Evolutionary conservation across 1,140 invertebrate species (phyloP).

Genomic region (Drosophila pallidifrons): DNA sequence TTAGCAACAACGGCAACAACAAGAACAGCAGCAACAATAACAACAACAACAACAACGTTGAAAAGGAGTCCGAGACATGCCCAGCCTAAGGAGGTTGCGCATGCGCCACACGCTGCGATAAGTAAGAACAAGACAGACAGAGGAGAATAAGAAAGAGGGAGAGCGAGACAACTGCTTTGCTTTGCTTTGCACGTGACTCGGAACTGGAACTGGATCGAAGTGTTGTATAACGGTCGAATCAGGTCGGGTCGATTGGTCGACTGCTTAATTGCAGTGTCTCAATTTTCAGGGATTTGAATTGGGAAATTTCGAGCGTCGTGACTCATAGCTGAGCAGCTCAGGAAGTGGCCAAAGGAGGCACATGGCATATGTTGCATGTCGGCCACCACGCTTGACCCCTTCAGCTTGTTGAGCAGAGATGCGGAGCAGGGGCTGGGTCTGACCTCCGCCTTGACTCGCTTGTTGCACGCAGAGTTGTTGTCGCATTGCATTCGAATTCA

Average conservation of each 20-base stretch:
- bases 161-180: constrained; percentile 11
- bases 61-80: constrained; percentile 13
- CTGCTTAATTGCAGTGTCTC: constrained; percentile 65
- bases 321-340: constrained; percentile 56
- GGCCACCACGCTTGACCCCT: constrained; percentile 17
- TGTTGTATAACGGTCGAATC: constrained; percentile 23
- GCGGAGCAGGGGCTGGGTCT: neutral
- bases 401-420: neutral
- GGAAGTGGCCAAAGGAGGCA: constrained; percentile 16
- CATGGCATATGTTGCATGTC: constrained; percentile 19
- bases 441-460: constrained; percentile 10
- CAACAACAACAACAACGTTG: neutral
- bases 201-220: constrained; percentile 38
- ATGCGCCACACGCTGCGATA: constrained; percentile 42
- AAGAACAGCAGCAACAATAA: constrained; percentile 27
- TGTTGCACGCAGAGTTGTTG: constrained; percentile 10
- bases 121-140: constrained; percentile 1
- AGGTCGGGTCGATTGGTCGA: constrained; percentile 9
- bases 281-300: constrained; percentile 54
- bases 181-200: constrained; percentile 46
- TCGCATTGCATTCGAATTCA: constrained; percentile 29
- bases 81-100: constrained; percentile 61
- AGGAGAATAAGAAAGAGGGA: neutral
- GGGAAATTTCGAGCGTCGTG: constrained; percentile 53
- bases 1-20: constrained; percentile 53